These are phyloP conservation scores for Dolomedes plantarius DNA, from an alignment of 2,888 invertebrate genomes.

Conservation along the genomic window DNA sequence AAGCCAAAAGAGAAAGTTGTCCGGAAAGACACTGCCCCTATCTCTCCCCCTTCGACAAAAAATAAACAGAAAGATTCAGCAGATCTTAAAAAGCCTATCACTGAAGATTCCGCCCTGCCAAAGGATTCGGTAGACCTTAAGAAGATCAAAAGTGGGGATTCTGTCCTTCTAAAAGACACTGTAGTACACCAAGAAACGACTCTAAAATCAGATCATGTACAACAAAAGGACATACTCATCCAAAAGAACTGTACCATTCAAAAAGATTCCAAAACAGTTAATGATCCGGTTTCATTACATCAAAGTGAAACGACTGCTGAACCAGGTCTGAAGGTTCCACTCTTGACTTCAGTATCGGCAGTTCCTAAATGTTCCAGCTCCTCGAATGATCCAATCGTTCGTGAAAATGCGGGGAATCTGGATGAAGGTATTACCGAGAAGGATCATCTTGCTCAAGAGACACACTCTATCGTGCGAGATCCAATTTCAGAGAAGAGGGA, in stretches of 20 bases:
- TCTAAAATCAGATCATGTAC: no score
- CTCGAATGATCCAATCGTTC: background rate
- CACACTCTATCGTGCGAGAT: no score
- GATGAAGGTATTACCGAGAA: no score
- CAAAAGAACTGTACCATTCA: background rate
- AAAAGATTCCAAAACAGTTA: background rate
- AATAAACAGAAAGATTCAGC: background rate
- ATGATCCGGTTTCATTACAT: background rate
- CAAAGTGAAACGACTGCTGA: background rate
- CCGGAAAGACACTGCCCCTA: background rate
- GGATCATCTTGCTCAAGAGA: no score
- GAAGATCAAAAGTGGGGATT: no score
- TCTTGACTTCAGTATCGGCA: background rate
- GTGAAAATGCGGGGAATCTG: no score
- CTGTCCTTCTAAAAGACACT: background rate
- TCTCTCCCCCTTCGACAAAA: background rate
- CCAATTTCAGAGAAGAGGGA: no score
- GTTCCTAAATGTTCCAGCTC: background rate
- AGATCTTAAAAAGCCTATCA: no score
- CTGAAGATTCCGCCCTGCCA: no score
- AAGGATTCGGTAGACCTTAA: background rate
- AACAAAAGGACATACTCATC: no score
- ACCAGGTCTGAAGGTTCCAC: background rate
- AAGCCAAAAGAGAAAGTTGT: background rate
- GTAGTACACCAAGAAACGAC: background rate